phyloP scores from a whole-genome alignment of 2,888 invertebrate genomes.

The Perizoma flavofasciatum region DNA sequence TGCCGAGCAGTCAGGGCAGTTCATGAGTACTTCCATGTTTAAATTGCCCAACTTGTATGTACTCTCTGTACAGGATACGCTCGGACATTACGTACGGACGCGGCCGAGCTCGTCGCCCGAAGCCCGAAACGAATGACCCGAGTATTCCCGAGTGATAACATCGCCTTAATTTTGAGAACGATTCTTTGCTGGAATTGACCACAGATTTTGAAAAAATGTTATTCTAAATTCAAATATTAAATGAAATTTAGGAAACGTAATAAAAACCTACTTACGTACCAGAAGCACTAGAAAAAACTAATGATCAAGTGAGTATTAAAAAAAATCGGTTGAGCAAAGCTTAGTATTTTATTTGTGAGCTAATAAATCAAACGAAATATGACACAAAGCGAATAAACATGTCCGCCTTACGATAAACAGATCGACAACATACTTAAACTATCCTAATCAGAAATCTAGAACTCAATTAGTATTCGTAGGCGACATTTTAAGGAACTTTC shows the following conservation, averaged over 20 bases:
- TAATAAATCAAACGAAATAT: too few relatives aligned
- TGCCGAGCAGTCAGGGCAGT: conserved; percentile 79
- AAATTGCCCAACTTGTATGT: conserved; percentile 80
- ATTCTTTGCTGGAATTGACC: conserved; percentile 47
- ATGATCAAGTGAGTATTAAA: too few relatives aligned
- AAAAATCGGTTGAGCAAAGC: too few relatives aligned
- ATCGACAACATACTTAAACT: conserved; percentile 13
- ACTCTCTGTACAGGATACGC: conserved; percentile 77
- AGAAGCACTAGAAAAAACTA: too few relatives aligned
- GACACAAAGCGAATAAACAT: conserved; percentile 1
- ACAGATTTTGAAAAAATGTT: conserved; percentile 26
- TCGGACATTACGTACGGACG: conserved; percentile 48
- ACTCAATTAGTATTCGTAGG: conserved; percentile 34
- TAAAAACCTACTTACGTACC: too few relatives aligned
- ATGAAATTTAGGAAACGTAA: too few relatives aligned
- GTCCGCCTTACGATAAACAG: conserved; percentile 13
- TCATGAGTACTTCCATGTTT: conserved; percentile 79
- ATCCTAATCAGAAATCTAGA: conserved; percentile 30
- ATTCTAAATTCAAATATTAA: conserved; percentile 17
- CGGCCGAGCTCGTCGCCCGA: conserved; percentile 47
- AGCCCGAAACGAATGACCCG: conserved; percentile 57
- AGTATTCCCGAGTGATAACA: conserved; percentile 53
- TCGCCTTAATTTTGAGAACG: conserved; percentile 50
- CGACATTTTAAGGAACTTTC: conserved; percentile 18
- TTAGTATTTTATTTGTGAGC: too few relatives aligned